phyloP scores from a whole-genome alignment of 2,113 vertebrate genomes.

The Scolopax mira region DNA sequence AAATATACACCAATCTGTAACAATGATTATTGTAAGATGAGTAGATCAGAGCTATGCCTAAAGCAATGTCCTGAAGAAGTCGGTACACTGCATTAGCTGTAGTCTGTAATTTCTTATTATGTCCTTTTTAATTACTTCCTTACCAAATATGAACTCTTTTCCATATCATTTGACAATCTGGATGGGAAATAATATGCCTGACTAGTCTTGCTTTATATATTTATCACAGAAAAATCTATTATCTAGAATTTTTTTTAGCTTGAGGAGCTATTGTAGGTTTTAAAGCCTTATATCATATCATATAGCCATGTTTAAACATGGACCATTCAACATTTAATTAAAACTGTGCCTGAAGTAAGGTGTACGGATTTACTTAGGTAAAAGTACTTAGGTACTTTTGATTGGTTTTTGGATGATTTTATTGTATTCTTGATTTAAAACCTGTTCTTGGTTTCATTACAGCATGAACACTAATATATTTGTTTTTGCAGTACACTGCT shows the following conservation, averaged over 20 bases:
- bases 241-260: not conserved
- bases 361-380: not conserved
- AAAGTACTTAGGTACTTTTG: too few species aligned
- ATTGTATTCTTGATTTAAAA: not conserved
- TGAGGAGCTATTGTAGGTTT: not conserved
- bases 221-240: not conserved
- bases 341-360: not conserved
- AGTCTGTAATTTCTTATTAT: not conserved
- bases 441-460: not conserved
- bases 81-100: not conserved
- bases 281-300: not conserved
- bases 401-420: not conserved
- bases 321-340: not conserved
- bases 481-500: not conserved
- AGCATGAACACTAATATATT: not conserved
- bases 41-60: not conserved
- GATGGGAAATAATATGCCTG: not conserved
- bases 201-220: not conserved
- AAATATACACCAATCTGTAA: not conserved
- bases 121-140: not conserved
- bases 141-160: not conserved
- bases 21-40: not conserved
- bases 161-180: not conserved
- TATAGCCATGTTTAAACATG: not conserved
- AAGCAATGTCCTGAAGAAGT: not conserved